Conservation (phyloP, 2,113 vertebrate species). For the Odontesthes bonariensis region DNA sequence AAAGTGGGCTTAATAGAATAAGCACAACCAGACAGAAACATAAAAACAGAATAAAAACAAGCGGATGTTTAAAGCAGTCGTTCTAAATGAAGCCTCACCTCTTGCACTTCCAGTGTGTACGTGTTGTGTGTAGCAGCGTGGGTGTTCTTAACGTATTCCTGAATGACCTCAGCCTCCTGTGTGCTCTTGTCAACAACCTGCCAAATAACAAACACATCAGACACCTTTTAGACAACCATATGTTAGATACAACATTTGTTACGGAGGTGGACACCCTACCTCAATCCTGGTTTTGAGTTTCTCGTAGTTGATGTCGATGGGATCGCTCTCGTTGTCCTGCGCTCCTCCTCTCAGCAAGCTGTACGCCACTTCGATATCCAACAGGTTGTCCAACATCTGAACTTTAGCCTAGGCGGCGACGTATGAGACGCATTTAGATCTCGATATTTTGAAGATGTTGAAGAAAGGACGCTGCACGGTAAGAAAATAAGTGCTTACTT, state of each 20-base stretch:
- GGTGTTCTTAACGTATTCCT: constrained; percentile 96
- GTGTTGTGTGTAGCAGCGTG: constrained; percentile 97
- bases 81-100: constrained; percentile 81
- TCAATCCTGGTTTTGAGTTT: constrained; percentile 95
- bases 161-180: constrained; percentile 90
- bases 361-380: constrained; percentile 99
- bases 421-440: neutral
- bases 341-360: constrained; percentile 94
- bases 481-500: constrained; percentile 78
- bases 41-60: neutral
- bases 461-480: neutral
- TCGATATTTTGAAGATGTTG: neutral
- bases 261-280: constrained; percentile 73
- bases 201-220: constrained; percentile 14
- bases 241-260: neutral
- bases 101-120: constrained; percentile 93
- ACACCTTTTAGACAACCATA: neutral
- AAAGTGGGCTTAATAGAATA: neutral
- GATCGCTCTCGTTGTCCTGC: constrained; percentile 92
- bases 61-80: neutral
- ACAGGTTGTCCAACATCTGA: constrained; percentile 97
- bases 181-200: constrained; percentile 93
- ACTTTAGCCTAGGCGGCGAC: constrained; percentile 89
- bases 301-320: constrained; percentile 98
- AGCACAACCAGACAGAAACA: neutral